These are phyloP conservation scores for Vanessa atalanta DNA, from an alignment of 1,140 invertebrate species.

Conservation along the genomic window DNA sequence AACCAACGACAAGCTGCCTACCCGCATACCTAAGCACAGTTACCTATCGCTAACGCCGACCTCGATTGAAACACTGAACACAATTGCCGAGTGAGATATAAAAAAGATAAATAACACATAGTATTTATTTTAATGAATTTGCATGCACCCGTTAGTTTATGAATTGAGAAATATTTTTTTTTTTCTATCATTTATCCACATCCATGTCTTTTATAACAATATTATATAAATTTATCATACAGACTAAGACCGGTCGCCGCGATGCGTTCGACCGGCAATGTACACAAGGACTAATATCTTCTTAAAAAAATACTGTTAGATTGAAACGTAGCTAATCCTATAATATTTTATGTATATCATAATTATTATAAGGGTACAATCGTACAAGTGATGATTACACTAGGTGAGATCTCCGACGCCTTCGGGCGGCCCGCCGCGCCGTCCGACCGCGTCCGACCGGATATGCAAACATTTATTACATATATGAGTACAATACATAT, in stretches of 20 bases:
- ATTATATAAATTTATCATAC: constrained; percentile 75
- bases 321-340: constrained; percentile 80
- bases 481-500: constrained; percentile 68
- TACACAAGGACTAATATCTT: constrained; percentile 80
- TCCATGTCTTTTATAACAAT: constrained; percentile 78
- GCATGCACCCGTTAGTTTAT: constrained; percentile 78
- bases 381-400: constrained; percentile 76
- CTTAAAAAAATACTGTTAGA: constrained; percentile 81
- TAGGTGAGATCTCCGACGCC: constrained; percentile 78
- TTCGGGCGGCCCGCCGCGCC: constrained; percentile 68
- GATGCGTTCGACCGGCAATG: constrained; percentile 67
- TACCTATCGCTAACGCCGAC: constrained; percentile 54
- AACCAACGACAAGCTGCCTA: constrained; percentile 51
- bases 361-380: constrained; percentile 75
- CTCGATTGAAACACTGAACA: constrained; percentile 74
- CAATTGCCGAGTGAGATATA: constrained; percentile 75
- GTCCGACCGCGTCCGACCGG: constrained; percentile 71
- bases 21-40: constrained; percentile 54
- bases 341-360: constrained; percentile 77
- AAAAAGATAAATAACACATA: constrained; percentile 81
- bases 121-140: constrained; percentile 74
- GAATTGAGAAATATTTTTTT: constrained; percentile 79
- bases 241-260: constrained; percentile 70
- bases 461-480: constrained; percentile 75
- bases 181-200: constrained; percentile 75